A percentile compares a stretch with the other conserved stretches of the same genome.
Evolutionary conservation across 2,888 invertebrate species (phyloP).

Genomic region (Xestia rhomboidea): DNA sequence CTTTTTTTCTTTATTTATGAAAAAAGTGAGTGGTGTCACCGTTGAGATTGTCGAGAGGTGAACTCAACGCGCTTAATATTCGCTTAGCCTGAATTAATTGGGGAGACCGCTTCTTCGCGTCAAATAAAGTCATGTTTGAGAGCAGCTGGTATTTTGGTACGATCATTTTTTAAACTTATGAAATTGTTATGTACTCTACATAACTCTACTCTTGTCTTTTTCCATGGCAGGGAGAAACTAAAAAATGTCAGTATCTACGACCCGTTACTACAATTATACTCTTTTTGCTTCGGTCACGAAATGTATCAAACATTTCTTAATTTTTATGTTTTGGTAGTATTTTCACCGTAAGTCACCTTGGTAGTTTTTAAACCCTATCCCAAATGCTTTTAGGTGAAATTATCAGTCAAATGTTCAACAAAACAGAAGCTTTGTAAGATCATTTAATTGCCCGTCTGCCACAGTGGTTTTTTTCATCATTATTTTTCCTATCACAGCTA

Average conservation of each 20-base stretch:
- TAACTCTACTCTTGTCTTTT: background rate
- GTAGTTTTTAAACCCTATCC: background rate
- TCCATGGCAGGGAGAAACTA: background rate
- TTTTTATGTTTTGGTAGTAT: background rate
- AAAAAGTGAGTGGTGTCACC: conserved; percentile 85
- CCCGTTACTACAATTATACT: background rate
- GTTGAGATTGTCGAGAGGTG: conserved; percentile 81
- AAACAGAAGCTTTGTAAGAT: background rate
- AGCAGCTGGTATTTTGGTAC: background rate
- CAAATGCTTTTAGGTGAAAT: background rate
- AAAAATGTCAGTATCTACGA: background rate
- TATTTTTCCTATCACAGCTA: background rate
- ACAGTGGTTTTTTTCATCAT: background rate
- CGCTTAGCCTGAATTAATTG: conserved; percentile 82
- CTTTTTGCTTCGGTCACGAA: background rate
- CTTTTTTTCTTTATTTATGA: conserved; percentile 86
- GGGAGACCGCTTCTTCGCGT: conserved; percentile 44
- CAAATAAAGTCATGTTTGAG: conserved; percentile 13
- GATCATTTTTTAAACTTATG: background rate
- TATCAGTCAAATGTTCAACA: too few relatives aligned
- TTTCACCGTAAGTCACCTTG: background rate
- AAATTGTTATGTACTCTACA: background rate
- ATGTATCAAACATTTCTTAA: background rate
- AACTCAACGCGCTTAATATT: conserved; percentile 76
- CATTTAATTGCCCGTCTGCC: background rate